Conservation (phyloP, 35 echinoderm and acorn worm genomes). For the Holothuria glaberrima region DNA sequence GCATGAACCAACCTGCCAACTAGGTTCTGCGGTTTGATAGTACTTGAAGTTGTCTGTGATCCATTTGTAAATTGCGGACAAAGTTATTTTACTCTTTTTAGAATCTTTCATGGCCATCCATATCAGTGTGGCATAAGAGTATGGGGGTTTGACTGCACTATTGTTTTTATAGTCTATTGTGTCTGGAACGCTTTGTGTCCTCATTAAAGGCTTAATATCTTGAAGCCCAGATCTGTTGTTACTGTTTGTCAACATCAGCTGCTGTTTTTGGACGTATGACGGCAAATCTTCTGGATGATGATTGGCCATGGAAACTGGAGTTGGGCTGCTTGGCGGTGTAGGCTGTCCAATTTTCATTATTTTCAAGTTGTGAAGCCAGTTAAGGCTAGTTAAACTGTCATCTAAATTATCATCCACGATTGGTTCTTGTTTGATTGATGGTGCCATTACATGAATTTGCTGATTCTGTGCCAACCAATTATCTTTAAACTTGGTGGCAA, state of each 20-base stretch:
- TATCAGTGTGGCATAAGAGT: conserved; percentile 95
- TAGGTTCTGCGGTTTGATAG: conserved; percentile 96
- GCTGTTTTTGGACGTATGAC: conserved; percentile 42
- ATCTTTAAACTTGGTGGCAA: conserved; percentile 78
- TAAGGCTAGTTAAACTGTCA: conserved; percentile 96
- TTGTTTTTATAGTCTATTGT: conserved; percentile 88
- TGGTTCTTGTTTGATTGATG: conserved; percentile 49
- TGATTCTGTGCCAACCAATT: conserved; percentile 80
- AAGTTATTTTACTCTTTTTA: conserved; percentile 97
- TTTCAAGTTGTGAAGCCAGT: conserved; percentile 94
- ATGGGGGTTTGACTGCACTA: conserved; percentile 85
- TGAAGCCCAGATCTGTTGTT: neutral
- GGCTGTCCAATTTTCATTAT: conserved; percentile 93
- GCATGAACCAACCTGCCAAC: conserved; percentile 96
- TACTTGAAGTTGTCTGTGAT: conserved; percentile 98
- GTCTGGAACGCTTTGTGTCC: conserved; percentile 34
- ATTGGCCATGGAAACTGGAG: conserved; percentile 70
- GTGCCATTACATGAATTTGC: conserved; percentile 12
- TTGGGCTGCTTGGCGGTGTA: conserved; percentile 89
- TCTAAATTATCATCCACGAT: conserved; percentile 65
- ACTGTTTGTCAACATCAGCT: conserved; percentile 22
- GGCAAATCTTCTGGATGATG: conserved; percentile 58
- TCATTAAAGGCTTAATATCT: conserved; percentile 26
- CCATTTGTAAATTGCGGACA: conserved; percentile 99
- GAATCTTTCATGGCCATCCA: conserved; percentile 99